phyloP scores from a whole-genome alignment of 2,888 invertebrate species.

The Idaea straminata region DNA sequence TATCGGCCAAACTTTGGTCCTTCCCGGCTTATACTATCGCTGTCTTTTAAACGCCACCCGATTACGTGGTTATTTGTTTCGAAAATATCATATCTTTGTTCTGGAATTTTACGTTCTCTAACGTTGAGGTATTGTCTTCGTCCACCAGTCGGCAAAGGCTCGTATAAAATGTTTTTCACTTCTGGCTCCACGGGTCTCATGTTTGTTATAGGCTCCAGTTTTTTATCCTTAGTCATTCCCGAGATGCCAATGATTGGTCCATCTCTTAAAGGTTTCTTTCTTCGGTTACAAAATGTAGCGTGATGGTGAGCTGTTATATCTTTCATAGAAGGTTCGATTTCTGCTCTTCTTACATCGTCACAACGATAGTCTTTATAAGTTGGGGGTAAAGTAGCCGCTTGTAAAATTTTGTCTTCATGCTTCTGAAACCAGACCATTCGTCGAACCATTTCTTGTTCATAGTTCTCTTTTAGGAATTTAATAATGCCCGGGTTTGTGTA shows the following conservation, averaged over 20 bases:
- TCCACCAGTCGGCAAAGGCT: conserved; percentile 20
- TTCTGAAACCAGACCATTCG: conserved; percentile 31
- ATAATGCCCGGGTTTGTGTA: conserved; percentile 24
- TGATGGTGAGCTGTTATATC: conserved; percentile 12
- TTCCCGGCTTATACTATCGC: conserved; percentile 8
- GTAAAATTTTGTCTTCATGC: conserved; percentile 17
- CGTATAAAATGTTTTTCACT: conserved; percentile 13
- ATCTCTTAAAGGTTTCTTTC: conserved; percentile 15
- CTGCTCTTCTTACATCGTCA: conserved; percentile 12
- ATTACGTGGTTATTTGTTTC: conserved; percentile 30
- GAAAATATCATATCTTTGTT: conserved; percentile 33
- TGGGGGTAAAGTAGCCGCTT: conserved; percentile 11
- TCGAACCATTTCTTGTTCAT: conserved; percentile 24
- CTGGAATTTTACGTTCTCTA: conserved; percentile 28
- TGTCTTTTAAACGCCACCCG: conserved; percentile 35
- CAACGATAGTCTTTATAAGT: conserved; percentile 12
- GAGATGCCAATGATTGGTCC: neutral
- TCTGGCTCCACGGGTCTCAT: conserved; percentile 23
- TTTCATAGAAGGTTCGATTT: conserved; percentile 13
- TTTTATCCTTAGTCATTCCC: neutral
- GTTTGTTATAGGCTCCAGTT: conserved; percentile 7
- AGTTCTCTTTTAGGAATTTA: conserved; percentile 29
- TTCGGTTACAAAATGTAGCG: conserved; percentile 13
- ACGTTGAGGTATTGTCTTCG: conserved; percentile 28
- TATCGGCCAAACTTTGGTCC: conserved; percentile 16